phyloP scores from a whole-genome alignment of 2,888 invertebrate genomes.

The Tetranychus truncatus region DNA sequence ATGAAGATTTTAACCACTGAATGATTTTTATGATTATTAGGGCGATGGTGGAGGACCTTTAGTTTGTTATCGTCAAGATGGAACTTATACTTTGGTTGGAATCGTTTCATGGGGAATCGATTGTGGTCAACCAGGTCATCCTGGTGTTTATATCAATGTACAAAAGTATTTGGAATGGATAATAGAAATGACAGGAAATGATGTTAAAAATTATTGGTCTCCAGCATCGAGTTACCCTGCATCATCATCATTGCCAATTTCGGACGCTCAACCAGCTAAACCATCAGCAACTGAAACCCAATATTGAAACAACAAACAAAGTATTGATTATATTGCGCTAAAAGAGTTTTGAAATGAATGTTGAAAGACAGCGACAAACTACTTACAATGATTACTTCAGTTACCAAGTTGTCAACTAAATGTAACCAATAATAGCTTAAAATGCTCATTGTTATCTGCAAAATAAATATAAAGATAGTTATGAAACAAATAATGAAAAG shows the following conservation, averaged over 20 bases:
- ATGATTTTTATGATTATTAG: slow-evolving; percentile 24
- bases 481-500: too few relatives aligned
- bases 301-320: not conserved
- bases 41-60: slow-evolving; percentile 34
- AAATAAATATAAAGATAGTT: too few relatives aligned
- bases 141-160: slow-evolving; percentile 32
- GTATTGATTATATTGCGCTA: not conserved
- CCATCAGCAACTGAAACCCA: not conserved
- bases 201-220: slow-evolving; percentile 4
- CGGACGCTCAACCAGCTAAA: not conserved
- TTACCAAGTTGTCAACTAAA: not conserved
- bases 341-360: not conserved
- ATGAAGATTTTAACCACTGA: not conserved
- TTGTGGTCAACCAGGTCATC: slow-evolving; percentile 31
- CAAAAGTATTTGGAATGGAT: slow-evolving; percentile 29
- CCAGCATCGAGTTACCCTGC: not conserved
- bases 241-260: not conserved
- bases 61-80: slow-evolving; percentile 29
- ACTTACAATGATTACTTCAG: not conserved
- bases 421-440: not conserved
- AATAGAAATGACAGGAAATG: slow-evolving; percentile 20
- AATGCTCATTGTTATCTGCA: not conserved
- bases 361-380: not conserved
- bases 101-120: slow-evolving; percentile 32
- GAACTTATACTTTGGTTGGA: slow-evolving; percentile 28